Base-by-base conservation (phyloP, 37 sponge, comb jelly and placozoan species). In the Aplysina aerophoba region DNA sequence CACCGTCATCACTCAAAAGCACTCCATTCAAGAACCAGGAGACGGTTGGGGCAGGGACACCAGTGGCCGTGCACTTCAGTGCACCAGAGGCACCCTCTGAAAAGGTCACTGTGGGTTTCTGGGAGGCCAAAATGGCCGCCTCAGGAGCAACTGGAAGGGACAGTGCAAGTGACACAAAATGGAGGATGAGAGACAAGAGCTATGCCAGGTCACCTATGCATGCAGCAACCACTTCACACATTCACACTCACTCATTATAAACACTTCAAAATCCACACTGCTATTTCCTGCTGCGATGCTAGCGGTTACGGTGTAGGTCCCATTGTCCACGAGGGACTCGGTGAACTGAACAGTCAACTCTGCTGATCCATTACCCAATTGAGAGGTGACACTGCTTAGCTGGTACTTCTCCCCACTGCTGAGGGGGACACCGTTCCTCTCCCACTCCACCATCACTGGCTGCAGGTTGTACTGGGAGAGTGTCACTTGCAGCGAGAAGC, bases 401-500 rank as follows among this genome's bases (percentile, higher is more conserved):
- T 59, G 54, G 60, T 71, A 40, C 38, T 73, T 37, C 8, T 73
- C 38, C 40, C 37, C 37, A 41, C 14, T 31, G 14, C 12, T 73
- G 40, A 73, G 35, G 17, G 4, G 20, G 37, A 8, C 39, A 31
- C 39, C 74, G 20, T 8, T 33, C 30, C 74, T 73, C 40, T 37
- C 53, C 87, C 87, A 87, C 41, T 37, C 34, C 15, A 87, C 34
- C 15, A 16, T 19, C 35, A n/a, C 36, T 6, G 81, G 38, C 44
- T 69, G 81, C 36, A 87, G 56, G 80, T 87, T 87, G 73, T 79
- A 81, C 11, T 36, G 81, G 24, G 81, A 33, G 80, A 87, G 44
- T 37, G 0, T 35, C 30, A 53, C 81, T 28, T 31, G 34, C 58
- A 87, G 57, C 37, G 30, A 22, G 37, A 73, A 73, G 39, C 14